phyloP scores from a whole-genome alignment of 1,140 invertebrate genomes.

The Microplitis demolitor region DNA sequence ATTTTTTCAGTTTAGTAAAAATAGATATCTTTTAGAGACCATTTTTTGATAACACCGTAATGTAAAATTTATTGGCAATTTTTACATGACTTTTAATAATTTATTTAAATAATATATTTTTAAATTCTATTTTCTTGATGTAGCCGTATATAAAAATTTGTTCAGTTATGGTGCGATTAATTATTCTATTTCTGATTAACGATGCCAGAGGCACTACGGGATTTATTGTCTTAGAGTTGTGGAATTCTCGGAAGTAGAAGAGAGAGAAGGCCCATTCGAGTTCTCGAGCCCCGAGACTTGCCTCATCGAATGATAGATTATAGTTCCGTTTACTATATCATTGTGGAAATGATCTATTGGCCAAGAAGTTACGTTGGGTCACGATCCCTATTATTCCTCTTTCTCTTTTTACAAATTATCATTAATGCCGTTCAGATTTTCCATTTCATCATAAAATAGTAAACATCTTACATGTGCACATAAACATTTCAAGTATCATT shows the following conservation, averaged over 20 bases:
- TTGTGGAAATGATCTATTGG: conserved; percentile 23
- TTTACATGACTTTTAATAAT: too few species aligned
- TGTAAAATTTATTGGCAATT: too few species aligned
- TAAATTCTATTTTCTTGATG: neutral
- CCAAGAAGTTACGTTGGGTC: conserved; percentile 34
- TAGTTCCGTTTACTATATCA: conserved; percentile 23
- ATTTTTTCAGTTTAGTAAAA: too few species aligned
- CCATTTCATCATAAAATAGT: neutral
- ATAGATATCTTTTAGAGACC: too few species aligned
- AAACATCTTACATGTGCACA: neutral
- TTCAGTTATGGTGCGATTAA: conserved; percentile 13
- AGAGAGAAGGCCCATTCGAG: neutral
- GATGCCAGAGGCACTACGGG: neutral
- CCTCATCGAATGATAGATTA: conserved; percentile 12
- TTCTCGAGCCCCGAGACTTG: neutral
- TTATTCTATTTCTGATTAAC: conserved; percentile 25
- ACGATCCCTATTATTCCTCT: conserved; percentile 39
- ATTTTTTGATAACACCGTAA: too few species aligned
- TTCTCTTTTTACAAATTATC: conserved; percentile 39
- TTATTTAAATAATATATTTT: neutral
- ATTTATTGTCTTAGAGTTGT: conserved; percentile 19
- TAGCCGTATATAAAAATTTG: neutral
- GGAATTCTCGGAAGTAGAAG: conserved; percentile 18
- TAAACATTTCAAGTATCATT: neutral
- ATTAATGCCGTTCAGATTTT: neutral